These are phyloP conservation scores for Leptarthrus brevirostris DNA, from an alignment of 2,888 invertebrate genomes.

Conservation along the genomic window DNA sequence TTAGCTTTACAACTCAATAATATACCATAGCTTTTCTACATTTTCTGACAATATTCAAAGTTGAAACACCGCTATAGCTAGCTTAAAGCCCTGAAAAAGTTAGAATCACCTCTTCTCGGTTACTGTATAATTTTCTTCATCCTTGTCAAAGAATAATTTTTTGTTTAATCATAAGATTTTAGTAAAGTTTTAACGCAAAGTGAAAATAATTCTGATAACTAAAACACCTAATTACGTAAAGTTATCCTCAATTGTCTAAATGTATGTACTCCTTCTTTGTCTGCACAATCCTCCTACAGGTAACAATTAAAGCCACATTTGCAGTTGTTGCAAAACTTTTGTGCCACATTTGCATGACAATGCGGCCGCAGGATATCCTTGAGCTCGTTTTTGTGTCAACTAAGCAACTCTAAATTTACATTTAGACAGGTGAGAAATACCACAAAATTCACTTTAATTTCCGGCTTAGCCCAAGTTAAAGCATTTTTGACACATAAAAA, in stretches of 20 bases:
- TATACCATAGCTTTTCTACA: too few relatives aligned
- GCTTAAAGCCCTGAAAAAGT: too few relatives aligned
- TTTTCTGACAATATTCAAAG: too few relatives aligned
- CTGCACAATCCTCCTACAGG: background rate
- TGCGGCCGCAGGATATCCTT: slow-evolving; percentile 16
- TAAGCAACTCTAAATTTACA: slow-evolving; percentile 49
- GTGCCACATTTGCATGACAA: background rate
- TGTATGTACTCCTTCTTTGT: background rate
- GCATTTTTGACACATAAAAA: slow-evolving; percentile 49
- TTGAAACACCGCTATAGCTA: too few relatives aligned
- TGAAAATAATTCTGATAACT: background rate
- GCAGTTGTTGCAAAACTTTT: slow-evolving; percentile 24
- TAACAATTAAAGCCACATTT: slow-evolving; percentile 12
- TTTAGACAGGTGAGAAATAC: slow-evolving; percentile 49
- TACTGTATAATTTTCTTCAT: too few relatives aligned
- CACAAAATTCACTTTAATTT: slow-evolving; percentile 50
- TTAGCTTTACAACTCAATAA: too few relatives aligned
- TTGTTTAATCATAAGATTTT: too few relatives aligned
- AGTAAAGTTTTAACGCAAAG: too few relatives aligned
- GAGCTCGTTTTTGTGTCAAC: slow-evolving; percentile 21
- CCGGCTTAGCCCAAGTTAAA: slow-evolving; percentile 39
- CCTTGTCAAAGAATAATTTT: too few relatives aligned
- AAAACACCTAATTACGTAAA: background rate
- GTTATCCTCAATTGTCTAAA: background rate
- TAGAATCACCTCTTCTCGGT: too few relatives aligned